Percentiles rank a stretch among this genome's conserved stretches.
Evolutionary conservation across 2,888 invertebrate species (phyloP).

Genomic region (Onthophagus sagittarius): DNA sequence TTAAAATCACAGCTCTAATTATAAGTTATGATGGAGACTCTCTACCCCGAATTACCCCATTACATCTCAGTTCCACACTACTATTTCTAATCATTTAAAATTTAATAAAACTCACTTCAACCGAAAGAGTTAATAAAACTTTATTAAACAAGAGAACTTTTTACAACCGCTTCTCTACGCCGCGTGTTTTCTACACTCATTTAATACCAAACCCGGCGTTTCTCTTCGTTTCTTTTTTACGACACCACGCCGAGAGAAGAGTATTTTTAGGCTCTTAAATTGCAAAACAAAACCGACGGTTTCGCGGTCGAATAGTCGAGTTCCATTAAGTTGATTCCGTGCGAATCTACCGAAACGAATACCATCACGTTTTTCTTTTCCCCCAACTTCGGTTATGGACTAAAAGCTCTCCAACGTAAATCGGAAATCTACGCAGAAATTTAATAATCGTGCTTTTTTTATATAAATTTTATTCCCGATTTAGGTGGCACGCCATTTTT

Average conservation of each 20-base stretch:
- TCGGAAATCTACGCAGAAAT: background rate
- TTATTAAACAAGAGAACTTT: no score
- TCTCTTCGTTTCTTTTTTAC: background rate
- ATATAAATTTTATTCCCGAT: slow-evolving; percentile 23
- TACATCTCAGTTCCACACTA: no score
- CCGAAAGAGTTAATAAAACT: no score
- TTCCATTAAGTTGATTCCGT: background rate
- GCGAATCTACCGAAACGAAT: background rate
- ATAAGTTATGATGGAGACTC: no score
- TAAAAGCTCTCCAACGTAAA: no score
- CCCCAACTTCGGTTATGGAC: background rate
- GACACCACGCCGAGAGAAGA: background rate
- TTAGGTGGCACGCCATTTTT: slow-evolving; percentile 86
- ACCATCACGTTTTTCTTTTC: background rate
- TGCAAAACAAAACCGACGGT: background rate
- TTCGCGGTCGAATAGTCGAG: background rate
- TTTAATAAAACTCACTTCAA: no score
- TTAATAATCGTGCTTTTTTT: background rate
- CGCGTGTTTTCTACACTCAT: background rate
- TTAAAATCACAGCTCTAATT: no score
- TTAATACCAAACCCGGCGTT: background rate
- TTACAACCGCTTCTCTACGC: background rate
- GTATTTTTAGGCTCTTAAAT: background rate
- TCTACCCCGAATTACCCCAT: no score
- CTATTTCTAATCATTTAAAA: background rate